phyloP scores from a whole-genome alignment of 1,140 invertebrate genomes.

The Homarus americanus region DNA sequence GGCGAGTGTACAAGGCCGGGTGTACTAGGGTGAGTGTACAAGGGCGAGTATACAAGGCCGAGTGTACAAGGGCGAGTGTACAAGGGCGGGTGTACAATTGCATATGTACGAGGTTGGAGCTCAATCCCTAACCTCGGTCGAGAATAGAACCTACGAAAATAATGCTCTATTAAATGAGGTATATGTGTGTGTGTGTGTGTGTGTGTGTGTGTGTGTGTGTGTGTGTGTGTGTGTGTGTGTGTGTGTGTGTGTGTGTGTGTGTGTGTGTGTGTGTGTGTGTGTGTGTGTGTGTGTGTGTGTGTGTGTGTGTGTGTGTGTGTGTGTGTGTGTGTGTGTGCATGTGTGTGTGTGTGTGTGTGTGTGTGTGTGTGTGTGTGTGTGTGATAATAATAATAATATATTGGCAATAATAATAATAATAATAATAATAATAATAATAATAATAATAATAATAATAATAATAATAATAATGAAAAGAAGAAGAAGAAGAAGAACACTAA shows the following conservation, averaged over 20 bases:
- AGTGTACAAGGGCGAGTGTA: too few relatives aligned
- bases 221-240: slow-evolving; percentile 12
- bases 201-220: slow-evolving; percentile 14
- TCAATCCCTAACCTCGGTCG: too few relatives aligned
- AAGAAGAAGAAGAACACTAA: neutral
- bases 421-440: neutral
- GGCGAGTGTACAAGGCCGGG: too few relatives aligned
- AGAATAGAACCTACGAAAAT: too few relatives aligned
- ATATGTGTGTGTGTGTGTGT: slow-evolving; percentile 21
- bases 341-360: slow-evolving; percentile 18
- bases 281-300: slow-evolving; percentile 22
- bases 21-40: too few relatives aligned
- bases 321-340: slow-evolving; percentile 21
- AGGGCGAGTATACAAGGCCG: too few relatives aligned
- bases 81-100: too few relatives aligned
- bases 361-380: slow-evolving; percentile 4
- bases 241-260: slow-evolving; percentile 17
- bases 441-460: neutral
- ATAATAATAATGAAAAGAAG: neutral
- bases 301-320: slow-evolving; percentile 29
- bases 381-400: neutral
- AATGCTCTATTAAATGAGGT: too few relatives aligned
- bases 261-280: slow-evolving; percentile 23
- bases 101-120: too few relatives aligned
- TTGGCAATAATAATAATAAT: neutral